Evolutionary conservation across 2,113 vertebrate species (phyloP).

Genomic region (Nycticryphes semicollaris): DNA sequence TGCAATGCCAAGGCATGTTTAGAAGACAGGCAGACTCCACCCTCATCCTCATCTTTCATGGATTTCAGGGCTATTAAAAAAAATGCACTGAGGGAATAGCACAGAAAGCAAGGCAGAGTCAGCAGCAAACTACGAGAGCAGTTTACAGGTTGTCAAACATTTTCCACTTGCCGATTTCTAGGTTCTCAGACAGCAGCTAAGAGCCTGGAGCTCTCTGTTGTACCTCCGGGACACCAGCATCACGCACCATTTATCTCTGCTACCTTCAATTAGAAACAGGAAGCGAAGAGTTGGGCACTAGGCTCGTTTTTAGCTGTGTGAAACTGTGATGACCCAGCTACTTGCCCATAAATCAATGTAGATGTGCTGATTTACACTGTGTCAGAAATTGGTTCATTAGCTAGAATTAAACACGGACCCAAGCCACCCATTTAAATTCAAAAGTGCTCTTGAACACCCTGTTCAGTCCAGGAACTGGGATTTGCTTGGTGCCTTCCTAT

Average conservation of each 20-base stretch:
- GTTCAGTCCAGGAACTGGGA: constrained; percentile 34
- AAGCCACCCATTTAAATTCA: constrained; percentile 8
- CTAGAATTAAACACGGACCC: constrained; percentile 23
- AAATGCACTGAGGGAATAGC: neutral
- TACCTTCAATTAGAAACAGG: neutral
- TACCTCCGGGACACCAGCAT: neutral
- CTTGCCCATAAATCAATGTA: constrained; percentile 33
- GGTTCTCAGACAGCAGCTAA: neutral
- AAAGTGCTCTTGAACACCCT: constrained; percentile 38
- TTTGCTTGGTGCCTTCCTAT: constrained; percentile 50
- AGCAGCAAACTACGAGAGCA: neutral
- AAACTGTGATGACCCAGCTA: neutral
- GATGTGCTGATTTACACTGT: constrained; percentile 20
- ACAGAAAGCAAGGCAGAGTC: neutral
- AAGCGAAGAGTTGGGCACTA: neutral
- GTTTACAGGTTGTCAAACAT: neutral
- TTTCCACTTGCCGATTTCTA: neutral
- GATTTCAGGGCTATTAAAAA: neutral
- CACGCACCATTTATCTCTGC: neutral
- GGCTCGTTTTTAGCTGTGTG: constrained; percentile 2
- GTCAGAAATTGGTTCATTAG: constrained; percentile 23
- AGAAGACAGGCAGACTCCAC: neutral
- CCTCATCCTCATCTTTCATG: fast-evolving
- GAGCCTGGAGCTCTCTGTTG: neutral
- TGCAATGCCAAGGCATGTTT: neutral